Evolutionary conservation across 2,113 vertebrate genomes (phyloP).

Genomic region (Anseranas semipalmata): DNA sequence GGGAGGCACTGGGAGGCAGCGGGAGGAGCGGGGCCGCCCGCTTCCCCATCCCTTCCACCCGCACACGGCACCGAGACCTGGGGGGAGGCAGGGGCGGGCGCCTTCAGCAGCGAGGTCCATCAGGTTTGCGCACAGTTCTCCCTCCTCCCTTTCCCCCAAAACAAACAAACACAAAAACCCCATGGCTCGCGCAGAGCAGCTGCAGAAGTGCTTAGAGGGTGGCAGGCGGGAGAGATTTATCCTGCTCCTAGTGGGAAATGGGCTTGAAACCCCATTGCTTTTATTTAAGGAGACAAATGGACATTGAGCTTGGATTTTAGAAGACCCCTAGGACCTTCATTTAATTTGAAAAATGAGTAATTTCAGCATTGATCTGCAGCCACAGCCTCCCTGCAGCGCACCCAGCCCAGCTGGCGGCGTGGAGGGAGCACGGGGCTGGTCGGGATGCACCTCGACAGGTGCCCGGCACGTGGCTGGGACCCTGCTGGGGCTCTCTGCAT

Average conservation of each 20-base stretch:
- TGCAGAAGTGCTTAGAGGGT: slow-evolving; percentile 53
- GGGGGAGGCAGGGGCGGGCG: not conserved
- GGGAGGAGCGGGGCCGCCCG: not conserved
- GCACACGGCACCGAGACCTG: not conserved
- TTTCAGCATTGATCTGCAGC: slow-evolving; percentile 10
- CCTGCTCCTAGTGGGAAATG: not conserved
- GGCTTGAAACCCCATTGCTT: slow-evolving; percentile 42
- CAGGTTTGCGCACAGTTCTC: not conserved
- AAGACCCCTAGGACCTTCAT: slow-evolving; percentile 25
- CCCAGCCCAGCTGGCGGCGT: rapidly evolving
- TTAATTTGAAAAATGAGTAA: slow-evolving; percentile 18
- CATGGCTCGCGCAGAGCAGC: not conserved
- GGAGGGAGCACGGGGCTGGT: not conserved
- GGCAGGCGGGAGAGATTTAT: not conserved
- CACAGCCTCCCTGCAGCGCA: rapidly evolving
- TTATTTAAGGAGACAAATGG: slow-evolving; percentile 60
- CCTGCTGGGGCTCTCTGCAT: not conserved
- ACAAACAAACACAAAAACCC: not conserved
- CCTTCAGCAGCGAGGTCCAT: not conserved
- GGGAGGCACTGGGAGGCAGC: not conserved
- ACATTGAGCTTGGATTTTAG: slow-evolving; percentile 5
- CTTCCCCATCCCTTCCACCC: not conserved
- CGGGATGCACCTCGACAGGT: not conserved
- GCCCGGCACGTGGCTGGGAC: rapidly evolving
- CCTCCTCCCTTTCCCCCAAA: not conserved